These are phyloP conservation scores for Zootoca vivipara DNA, from an alignment of 2,113 vertebrate species.

Conservation along the genomic window DNA sequence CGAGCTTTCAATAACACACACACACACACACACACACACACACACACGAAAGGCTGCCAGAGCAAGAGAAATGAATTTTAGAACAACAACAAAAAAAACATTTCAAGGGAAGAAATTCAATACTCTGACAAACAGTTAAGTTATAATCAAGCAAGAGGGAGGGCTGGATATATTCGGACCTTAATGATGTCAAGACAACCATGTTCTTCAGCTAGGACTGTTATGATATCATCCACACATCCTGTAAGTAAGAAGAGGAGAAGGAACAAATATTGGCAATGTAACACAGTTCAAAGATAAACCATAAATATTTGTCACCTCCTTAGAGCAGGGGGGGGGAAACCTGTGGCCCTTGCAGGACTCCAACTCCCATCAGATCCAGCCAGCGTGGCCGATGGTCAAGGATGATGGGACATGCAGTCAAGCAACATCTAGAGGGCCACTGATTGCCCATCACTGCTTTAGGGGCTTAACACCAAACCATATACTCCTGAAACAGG, in stretches of 20 bases:
- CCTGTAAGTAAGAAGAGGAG: slow-evolving; percentile 74
- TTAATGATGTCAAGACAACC: slow-evolving; percentile 91
- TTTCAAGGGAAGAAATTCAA: neutral
- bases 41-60: neutral
- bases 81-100: neutral
- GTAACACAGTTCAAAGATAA: neutral
- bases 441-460: too few relatives aligned
- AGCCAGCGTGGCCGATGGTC: too few relatives aligned
- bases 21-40: neutral
- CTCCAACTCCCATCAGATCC: too few relatives aligned
- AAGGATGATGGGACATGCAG: too few relatives aligned
- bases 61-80: neutral
- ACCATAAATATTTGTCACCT: neutral
- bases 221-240: slow-evolving; percentile 92
- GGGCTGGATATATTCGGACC: slow-evolving; percentile 71
- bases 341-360: too few relatives aligned
- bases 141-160: neutral
- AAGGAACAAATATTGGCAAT: neutral
- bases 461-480: too few relatives aligned
- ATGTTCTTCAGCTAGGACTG: slow-evolving; percentile 93
- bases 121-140: too few relatives aligned
- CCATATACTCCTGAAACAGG: too few relatives aligned
- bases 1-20: neutral
- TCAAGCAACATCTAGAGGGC: too few relatives aligned
- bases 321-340: too few relatives aligned